These are phyloP conservation scores for Oopsacas minuta DNA, from an alignment of 37 sponge, comb jelly and placozoan species.

Conservation along the genomic window DNA sequence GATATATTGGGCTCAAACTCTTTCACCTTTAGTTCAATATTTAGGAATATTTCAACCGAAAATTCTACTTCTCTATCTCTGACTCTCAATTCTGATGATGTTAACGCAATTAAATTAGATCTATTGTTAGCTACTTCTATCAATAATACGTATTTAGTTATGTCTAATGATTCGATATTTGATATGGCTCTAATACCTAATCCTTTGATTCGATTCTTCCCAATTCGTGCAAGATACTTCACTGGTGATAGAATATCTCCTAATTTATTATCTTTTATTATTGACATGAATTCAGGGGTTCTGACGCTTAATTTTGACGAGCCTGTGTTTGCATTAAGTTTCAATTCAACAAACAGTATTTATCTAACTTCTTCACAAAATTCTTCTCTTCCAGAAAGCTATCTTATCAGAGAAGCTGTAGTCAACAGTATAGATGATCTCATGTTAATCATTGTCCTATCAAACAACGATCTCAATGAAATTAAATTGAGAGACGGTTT, in stretches of 20 bases:
- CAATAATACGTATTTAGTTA: constrained; percentile 38
- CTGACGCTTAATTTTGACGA: constrained; percentile 66
- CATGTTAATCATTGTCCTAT: constrained; percentile 32
- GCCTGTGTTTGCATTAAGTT: constrained; percentile 48
- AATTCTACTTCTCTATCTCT: constrained; percentile 49
- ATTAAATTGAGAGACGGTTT: constrained; percentile 43
- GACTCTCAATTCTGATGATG: constrained; percentile 50
- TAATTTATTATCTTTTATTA: constrained; percentile 33
- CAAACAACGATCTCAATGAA: constrained; percentile 59
- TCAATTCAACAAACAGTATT: constrained; percentile 28
- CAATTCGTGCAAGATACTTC: constrained; percentile 22
- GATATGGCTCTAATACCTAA: constrained; percentile 69
- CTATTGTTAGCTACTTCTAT: constrained; percentile 40
- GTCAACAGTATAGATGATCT: constrained; percentile 44
- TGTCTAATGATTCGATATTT: constrained; percentile 22
- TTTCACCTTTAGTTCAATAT: constrained; percentile 3
- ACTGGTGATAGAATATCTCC: constrained; percentile 37
- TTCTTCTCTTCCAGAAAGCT: neutral
- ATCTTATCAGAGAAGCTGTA: neutral
- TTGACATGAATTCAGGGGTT: constrained; percentile 56
- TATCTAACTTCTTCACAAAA: neutral
- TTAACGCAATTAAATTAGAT: constrained; percentile 63
- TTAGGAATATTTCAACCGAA: constrained; percentile 20
- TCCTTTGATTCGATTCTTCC: neutral
- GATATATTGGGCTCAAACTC: neutral